Evolutionary conservation across 2,888 invertebrate species (phyloP).

Genomic region (Nasonia oneida): DNA sequence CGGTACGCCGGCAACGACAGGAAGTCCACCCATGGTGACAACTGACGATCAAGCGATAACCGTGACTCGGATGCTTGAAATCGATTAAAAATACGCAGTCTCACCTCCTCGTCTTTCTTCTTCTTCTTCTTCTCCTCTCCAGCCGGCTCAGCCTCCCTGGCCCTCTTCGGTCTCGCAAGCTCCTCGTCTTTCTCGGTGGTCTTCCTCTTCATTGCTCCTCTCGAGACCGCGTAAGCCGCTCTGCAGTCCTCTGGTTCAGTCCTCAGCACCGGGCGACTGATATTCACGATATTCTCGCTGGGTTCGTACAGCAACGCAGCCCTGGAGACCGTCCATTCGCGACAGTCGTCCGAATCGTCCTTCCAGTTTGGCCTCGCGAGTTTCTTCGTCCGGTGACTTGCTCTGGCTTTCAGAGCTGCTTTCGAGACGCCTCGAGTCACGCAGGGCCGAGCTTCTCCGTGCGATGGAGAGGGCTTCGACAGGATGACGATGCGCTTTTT

Average conservation of each 20-base stretch:
- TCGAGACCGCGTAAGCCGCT: background rate
- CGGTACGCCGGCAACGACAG: slow-evolving; percentile 69
- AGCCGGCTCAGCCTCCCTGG: background rate
- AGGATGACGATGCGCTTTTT: slow-evolving; percentile 65
- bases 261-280: slow-evolving; percentile 64
- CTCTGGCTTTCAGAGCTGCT: slow-evolving; percentile 61
- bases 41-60: slow-evolving; percentile 45
- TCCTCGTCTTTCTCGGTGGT: slow-evolving; percentile 25
- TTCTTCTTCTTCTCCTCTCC: slow-evolving; percentile 16
- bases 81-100: background rate
- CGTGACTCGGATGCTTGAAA: background rate
- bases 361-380: slow-evolving; percentile 32
- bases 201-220: slow-evolving; percentile 32
- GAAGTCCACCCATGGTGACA: slow-evolving; percentile 68
- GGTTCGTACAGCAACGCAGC: slow-evolving; percentile 67
- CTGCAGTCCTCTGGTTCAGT: slow-evolving; percentile 62
- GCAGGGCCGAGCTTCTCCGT: background rate
- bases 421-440: slow-evolving; percentile 49
- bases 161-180: slow-evolving; percentile 34
- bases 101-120: slow-evolving; percentile 35
- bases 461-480: slow-evolving; percentile 48
- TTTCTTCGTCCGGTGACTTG: background rate
- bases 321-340: slow-evolving; percentile 51
- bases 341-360: slow-evolving; percentile 34
- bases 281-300: slow-evolving; percentile 63